Evolutionary conservation across 2,797 vertebrate species (phyloP).

Genomic region (Phaenicophaeus curvirostris): DNA sequence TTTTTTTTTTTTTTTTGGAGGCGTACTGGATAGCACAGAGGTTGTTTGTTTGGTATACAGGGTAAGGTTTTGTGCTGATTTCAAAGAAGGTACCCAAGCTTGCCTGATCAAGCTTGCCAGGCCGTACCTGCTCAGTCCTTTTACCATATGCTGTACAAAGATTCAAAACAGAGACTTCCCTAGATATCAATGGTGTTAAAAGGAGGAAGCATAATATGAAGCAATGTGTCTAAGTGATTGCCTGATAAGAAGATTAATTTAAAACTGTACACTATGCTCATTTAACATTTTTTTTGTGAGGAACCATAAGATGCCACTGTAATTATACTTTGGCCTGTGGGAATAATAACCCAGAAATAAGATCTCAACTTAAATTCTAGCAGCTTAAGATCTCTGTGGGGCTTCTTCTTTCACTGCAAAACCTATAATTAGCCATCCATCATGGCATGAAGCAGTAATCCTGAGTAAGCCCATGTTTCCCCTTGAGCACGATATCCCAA

Average conservation of each 20-base stretch:
- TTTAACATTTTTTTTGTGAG: background rate
- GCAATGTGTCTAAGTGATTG: background rate
- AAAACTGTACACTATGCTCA: background rate
- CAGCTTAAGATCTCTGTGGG: slow-evolving; percentile 42
- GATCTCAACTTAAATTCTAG: background rate
- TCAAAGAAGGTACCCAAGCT: background rate
- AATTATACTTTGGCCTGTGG: slow-evolving; percentile 56
- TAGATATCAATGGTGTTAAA: background rate
- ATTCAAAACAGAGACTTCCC: background rate
- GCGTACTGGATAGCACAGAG: background rate
- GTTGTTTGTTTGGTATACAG: background rate
- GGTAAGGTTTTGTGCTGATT: background rate
- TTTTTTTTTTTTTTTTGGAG: background rate
- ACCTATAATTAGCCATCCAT: slow-evolving; percentile 59
- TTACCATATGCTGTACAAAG: background rate
- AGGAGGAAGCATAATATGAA: background rate
- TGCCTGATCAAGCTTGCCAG: background rate
- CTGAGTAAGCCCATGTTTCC: background rate
- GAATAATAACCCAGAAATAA: slow-evolving; percentile 43
- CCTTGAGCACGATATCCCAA: background rate
- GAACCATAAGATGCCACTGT: background rate
- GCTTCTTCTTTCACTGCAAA: slow-evolving; percentile 6
- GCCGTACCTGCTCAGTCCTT: background rate
- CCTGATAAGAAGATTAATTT: slow-evolving; percentile 27
- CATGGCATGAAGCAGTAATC: slow-evolving; percentile 4